Base-by-base conservation (phyloP, 2,888 invertebrate species). In the Embidobia sp. region DNA sequence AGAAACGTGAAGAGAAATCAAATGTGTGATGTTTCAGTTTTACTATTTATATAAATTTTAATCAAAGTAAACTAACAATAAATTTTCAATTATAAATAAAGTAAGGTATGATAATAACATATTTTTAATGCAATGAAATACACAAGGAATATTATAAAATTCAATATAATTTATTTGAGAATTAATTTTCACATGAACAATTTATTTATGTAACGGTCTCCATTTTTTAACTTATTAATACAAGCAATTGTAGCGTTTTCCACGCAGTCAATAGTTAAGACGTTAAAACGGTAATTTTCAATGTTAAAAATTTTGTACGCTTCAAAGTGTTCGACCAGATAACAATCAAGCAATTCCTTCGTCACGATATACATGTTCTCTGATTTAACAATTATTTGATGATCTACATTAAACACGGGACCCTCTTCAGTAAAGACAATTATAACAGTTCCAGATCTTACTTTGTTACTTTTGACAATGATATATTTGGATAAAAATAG, bases 291-390 rank as follows among this genome's bases (percentile, higher is more conserved):
- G 15, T 31, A 61, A 11, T 11, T 13, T 29, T 63, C 49, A 13
- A n/a, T 40, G 29, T 64, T 11, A 51, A 8, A 40, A 19, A 66
- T 33, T 29, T 66, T 66, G 19, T 33, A 66, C 1, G 53, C 42
- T 19, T 31, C 11, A n/a, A 44, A 33, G 44, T 66, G 66, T 33
- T 53, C 53, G 2, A 42, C 33, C 0, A 42, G 18, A 29, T 66
- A 44, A n/a, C 51, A 53, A 7, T 66, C 33, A 16, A 1, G 8
- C n/a, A 53, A 44, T 16, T 7, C 11, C 10, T 66, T 66, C 1
- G 33, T 33, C 22, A 67, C 19, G 11, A 67, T 10, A 15, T 46
- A 7, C 7, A 55, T 10, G 11, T 46, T 3, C n/a, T 55, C 18
- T 3, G 16, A 15, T 10, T 44, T 11, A 15, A 55, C 7, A 35